phyloP scores from a whole-genome alignment of 2,888 invertebrate genomes.

The Drosophila putrida region DNA sequence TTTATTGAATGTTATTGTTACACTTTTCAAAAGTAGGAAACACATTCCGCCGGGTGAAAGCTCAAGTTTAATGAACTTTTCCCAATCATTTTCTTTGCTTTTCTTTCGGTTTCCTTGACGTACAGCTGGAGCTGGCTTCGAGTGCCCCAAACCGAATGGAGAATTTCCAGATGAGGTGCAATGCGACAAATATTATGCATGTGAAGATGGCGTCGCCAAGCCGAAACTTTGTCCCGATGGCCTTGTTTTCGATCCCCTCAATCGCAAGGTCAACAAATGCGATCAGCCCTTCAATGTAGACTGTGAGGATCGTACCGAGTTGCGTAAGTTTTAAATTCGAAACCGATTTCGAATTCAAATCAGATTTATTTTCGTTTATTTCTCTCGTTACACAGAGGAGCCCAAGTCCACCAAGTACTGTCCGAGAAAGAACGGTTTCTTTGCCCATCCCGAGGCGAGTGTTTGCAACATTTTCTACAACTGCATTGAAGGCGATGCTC shows the following conservation, averaged over 20 bases:
- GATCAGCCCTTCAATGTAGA: constrained; percentile 97
- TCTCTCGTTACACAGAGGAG: constrained; percentile 87
- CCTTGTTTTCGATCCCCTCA: constrained; percentile 93
- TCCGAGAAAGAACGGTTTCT: constrained; percentile 95
- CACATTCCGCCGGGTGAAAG: constrained; percentile 31
- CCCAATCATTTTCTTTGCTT: neutral
- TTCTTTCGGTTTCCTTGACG: neutral
- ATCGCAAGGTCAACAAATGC: constrained; percentile 95
- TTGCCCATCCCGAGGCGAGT: constrained; percentile 93
- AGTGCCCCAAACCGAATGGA: constrained; percentile 93
- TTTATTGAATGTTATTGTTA: constrained; percentile 36
- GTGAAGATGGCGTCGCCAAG: constrained; percentile 90
- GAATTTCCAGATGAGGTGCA: constrained; percentile 92
- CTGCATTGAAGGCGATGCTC: constrained; percentile 94
- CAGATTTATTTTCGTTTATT: neutral
- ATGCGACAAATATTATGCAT: constrained; percentile 95
- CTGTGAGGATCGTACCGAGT: constrained; percentile 94
- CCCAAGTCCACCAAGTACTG: constrained; percentile 90
- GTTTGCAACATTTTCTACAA: constrained; percentile 95
- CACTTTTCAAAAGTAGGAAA: constrained; percentile 49
- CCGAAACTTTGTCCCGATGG: constrained; percentile 95
- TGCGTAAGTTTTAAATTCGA: constrained; percentile 89
- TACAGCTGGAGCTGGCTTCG: constrained; percentile 86
- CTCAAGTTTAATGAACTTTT: constrained; percentile 61
- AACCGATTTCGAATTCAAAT: neutral